Base-by-base conservation (phyloP, 2,888 invertebrate genomes). In the Pterostichus madidus region DNA sequence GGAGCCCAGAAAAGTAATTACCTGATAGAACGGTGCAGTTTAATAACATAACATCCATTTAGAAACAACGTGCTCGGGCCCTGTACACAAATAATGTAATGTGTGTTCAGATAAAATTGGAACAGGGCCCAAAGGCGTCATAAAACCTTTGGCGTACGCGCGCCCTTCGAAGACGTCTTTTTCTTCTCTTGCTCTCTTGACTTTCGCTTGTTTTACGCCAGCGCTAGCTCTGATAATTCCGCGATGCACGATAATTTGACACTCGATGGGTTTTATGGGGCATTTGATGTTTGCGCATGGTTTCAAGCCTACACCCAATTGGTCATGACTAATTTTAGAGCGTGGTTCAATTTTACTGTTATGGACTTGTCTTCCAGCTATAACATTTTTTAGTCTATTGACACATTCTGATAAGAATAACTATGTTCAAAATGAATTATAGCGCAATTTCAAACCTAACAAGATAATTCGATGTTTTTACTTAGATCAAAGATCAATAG, bases 31-130 rank as follows among this genome's bases (percentile, higher is more conserved):
- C 52, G 52, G 7, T 61, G 68, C 68, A 64, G 61, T 80, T 80
- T 80, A 80, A 80, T 80, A 80, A 80, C 64, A 52, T 68, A 68
- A 68, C 80, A 68, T 68, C 77, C 53, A 77, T 77, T 77, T 52
- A 49, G 77, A 77, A 77, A 39, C 32, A 77, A 52, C 56, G 56
- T 44, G 52, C 49, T 52, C 10, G 31, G 13, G 44, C 49, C 52
- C 13, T 61, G 61, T 78, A 78, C 61, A 78, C 78, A 78, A 78
- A 78, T 78, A 78, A 56, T 61, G 78, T 78, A 78, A 78, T 61
- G 78, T 78, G 78, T 78, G 78, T 78, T 78, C 78, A 44, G 78
- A 78, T 78, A 78, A 78, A 78, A 78, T 61, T 78, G 78, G 61
- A 78, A 78, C 61, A 44, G 78, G 32, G 24, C 78, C 78, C 78